Conservation (phyloP, 2,113 vertebrate species). For the Ptilonorhynchus violaceus region DNA sequence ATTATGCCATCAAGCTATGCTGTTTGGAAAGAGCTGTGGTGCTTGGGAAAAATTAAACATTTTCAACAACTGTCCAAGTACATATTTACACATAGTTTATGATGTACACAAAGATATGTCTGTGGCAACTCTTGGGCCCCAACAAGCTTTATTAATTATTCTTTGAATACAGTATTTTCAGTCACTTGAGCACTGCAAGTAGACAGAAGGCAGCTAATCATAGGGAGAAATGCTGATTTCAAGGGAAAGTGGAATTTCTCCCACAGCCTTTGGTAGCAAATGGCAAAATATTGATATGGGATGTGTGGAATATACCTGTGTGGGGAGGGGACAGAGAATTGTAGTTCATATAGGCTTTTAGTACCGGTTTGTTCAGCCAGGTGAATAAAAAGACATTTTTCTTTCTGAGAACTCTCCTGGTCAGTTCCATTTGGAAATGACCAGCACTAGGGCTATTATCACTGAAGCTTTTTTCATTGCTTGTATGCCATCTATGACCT, state of each 20-base stretch:
- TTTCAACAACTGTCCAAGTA: constrained; percentile 68
- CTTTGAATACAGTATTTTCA: constrained; percentile 46
- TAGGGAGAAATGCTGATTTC: constrained; percentile 32
- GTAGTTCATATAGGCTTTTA: background rate
- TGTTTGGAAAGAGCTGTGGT: constrained; percentile 54
- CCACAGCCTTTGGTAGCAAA: background rate
- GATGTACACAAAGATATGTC: constrained; percentile 55
- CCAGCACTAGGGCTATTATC: background rate
- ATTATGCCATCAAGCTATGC: constrained; percentile 23
- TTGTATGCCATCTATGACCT: background rate
- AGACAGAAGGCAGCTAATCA: constrained; percentile 24
- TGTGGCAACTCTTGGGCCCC: constrained; percentile 41
- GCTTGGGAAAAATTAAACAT: constrained; percentile 55
- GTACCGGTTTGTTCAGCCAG: background rate
- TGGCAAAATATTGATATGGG: background rate
- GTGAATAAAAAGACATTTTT: background rate
- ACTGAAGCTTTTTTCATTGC: background rate
- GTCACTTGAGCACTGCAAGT: constrained; percentile 48
- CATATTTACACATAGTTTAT: constrained; percentile 67
- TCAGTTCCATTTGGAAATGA: background rate
- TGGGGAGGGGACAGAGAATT: background rate
- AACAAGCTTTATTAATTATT: constrained; percentile 62
- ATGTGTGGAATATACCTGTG: background rate
- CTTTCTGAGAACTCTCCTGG: background rate
- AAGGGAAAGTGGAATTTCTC: background rate